These are phyloP conservation scores for Turritopsis rubra DNA, from an alignment of 30 jellyfish, hydroid and myxozoan species.

Conservation along the genomic window DNA sequence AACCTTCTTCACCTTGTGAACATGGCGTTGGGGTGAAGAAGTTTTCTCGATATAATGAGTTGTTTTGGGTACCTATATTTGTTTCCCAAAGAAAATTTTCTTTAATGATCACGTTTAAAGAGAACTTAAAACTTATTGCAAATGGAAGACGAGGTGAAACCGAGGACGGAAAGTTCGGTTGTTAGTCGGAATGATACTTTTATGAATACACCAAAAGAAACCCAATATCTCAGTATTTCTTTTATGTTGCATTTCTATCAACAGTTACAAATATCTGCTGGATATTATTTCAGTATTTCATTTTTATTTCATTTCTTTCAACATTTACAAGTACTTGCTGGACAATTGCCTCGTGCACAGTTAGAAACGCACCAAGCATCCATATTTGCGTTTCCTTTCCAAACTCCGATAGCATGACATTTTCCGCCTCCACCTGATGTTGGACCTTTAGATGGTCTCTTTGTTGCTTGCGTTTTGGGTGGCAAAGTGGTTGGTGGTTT, in stretches of 20 bases:
- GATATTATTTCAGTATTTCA: not conserved
- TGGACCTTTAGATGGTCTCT: slow-evolving; percentile 3
- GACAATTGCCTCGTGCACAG: slow-evolving; percentile 35
- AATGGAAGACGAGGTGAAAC: too few species aligned
- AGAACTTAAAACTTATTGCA: too few species aligned
- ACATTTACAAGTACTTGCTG: slow-evolving; percentile 24
- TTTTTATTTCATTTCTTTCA: slow-evolving; percentile 12
- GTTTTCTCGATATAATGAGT: too few species aligned
- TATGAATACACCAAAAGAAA: not conserved
- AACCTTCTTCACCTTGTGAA: too few species aligned
- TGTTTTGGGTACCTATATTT: too few species aligned
- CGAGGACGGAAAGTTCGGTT: not conserved
- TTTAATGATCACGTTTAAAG: too few species aligned
- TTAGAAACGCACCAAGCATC: slow-evolving; percentile 37
- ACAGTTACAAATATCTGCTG: too few species aligned
- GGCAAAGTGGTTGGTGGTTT: slow-evolving; percentile 23
- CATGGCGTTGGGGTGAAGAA: too few species aligned
- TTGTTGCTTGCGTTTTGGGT: slow-evolving; percentile 4
- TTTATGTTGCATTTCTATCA: too few species aligned
- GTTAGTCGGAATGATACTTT: too few species aligned
- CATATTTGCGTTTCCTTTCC: slow-evolving; percentile 27
- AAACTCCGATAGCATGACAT: slow-evolving; percentile 28
- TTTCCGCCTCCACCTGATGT: slow-evolving; percentile 30
- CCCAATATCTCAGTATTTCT: too few species aligned
- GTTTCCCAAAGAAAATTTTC: too few species aligned